A percentile compares a stretch with the other conserved stretches of the same genome.
Evolutionary conservation across 2,888 invertebrate species (phyloP).

Genomic region (Cerceris rybyensis): DNA sequence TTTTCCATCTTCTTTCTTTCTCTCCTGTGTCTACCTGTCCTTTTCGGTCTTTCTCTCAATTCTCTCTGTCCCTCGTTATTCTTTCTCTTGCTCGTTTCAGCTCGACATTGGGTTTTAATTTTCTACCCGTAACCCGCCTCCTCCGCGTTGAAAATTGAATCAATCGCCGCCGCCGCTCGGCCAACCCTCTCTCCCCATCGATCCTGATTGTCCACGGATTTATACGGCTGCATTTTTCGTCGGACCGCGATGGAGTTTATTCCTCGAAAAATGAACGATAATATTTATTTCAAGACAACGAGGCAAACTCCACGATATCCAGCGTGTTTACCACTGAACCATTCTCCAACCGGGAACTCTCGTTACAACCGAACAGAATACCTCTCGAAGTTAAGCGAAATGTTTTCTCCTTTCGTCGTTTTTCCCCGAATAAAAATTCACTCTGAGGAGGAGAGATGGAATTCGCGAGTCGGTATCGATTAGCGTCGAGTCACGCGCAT

Average conservation of each 20-base stretch:
- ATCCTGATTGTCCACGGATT: slow-evolving; percentile 52
- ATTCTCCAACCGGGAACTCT: background rate
- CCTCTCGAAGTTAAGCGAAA: background rate
- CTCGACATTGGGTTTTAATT: slow-evolving; percentile 24
- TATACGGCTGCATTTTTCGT: slow-evolving; percentile 27
- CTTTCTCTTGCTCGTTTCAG: slow-evolving; percentile 1
- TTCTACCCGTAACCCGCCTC: slow-evolving; percentile 39
- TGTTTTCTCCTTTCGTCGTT: background rate
- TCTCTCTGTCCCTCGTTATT: slow-evolving; percentile 23
- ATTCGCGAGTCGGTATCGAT: background rate
- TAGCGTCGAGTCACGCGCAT: background rate
- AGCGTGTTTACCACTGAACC: background rate
- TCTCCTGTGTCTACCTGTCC: too few species aligned
- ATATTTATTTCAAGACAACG: slow-evolving; percentile 4
- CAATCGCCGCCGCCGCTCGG: slow-evolving; percentile 43
- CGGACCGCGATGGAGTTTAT: background rate
- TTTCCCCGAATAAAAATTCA: background rate
- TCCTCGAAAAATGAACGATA: background rate
- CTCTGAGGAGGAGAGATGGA: background rate
- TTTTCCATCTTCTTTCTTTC: too few species aligned
- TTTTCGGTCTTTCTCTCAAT: slow-evolving; percentile 21
- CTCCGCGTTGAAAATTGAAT: slow-evolving; percentile 48
- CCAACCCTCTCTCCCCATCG: slow-evolving; percentile 24
- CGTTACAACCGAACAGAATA: background rate
- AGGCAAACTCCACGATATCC: background rate